Conservation (phyloP, 2,888 invertebrate genomes). For the Microctonus aethiopoides region DNA sequence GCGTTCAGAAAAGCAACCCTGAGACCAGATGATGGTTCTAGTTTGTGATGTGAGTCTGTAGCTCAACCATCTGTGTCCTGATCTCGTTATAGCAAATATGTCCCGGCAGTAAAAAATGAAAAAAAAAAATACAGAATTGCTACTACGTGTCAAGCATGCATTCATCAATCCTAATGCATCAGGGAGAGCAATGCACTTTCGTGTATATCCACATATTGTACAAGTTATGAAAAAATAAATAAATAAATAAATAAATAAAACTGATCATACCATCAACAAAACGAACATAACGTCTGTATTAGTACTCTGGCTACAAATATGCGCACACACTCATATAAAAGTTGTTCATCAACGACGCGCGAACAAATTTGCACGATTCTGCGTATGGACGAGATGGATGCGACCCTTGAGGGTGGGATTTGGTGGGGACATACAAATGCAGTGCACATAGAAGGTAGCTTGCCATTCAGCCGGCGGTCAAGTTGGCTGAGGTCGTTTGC, state of each 20-base stretch:
- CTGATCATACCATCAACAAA: not conserved
- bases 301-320: not conserved
- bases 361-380: conserved; percentile 44
- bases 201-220: not conserved
- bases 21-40: conserved; percentile 23
- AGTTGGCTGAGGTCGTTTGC: conserved; percentile 30
- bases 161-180: conserved; percentile 13
- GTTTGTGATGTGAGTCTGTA: conserved; percentile 13
- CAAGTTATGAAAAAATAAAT: not conserved
- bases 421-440: not conserved
- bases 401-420: not conserved
- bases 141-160: conserved; percentile 15
- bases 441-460: conserved; percentile 8
- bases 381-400: conserved; percentile 38
- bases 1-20: conserved; percentile 21
- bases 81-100: conserved; percentile 21
- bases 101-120: conserved; percentile 8
- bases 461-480: conserved; percentile 35
- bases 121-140: conserved; percentile 13
- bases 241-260: not conserved
- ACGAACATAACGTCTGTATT: not conserved
- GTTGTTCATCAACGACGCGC: conserved; percentile 25
- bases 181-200: conserved; percentile 8
- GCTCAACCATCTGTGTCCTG: conserved; percentile 26
- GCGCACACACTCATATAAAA: conserved; percentile 11